Evolutionary conservation across 2,888 invertebrate species (phyloP), one percentile per base, ranked within the genome.

Genomic region (Melanargia galathea): DNA sequence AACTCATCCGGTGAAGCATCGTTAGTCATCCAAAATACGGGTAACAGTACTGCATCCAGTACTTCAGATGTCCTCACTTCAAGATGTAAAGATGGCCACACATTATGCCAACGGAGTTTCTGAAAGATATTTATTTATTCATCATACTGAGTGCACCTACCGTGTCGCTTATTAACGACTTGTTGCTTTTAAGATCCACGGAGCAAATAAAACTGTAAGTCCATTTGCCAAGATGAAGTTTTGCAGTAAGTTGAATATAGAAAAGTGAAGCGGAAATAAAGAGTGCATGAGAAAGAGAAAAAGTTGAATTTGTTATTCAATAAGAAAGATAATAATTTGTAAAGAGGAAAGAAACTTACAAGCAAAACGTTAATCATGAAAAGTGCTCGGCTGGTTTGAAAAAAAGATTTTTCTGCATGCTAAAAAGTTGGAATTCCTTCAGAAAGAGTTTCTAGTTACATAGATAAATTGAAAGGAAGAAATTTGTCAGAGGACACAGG

Each of bases 81-180:
- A 71, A 95, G 93, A 78, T 96, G 95, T 66, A 99, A 92, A 73
- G 95, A 95, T 38, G 98, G 97, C 96, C 98, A 97, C 55, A 98
- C 95, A 83, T 97, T 97, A 83, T 97, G 97, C 93, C 97, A 98
- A 93, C 98, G 96, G 58, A 98, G 92, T 96, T 98, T 98, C 98
- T 99, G 93, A 58, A 92, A 87, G 46, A 58, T 20, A 62, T 65
- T 60, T 26, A 58, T 55, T 57, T 57, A 67, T 65, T 63, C 55
- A 63, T 63, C 66, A 63, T 60, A 68, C 43, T 46, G 46, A 46
- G 33, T 24, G 40, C 24, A 54, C 5, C 26, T 26, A 16, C n/a
- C 18, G 18, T 20, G 46, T 16, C n/a, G 40, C 40, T n/a, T n/a
- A n/a, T 56, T 56, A 22, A 43, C 11, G 43, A 56, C 18, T 18